Evolutionary conservation across 2,797 vertebrate genomes (phyloP).

Genomic region (Mallotus villosus): DNA sequence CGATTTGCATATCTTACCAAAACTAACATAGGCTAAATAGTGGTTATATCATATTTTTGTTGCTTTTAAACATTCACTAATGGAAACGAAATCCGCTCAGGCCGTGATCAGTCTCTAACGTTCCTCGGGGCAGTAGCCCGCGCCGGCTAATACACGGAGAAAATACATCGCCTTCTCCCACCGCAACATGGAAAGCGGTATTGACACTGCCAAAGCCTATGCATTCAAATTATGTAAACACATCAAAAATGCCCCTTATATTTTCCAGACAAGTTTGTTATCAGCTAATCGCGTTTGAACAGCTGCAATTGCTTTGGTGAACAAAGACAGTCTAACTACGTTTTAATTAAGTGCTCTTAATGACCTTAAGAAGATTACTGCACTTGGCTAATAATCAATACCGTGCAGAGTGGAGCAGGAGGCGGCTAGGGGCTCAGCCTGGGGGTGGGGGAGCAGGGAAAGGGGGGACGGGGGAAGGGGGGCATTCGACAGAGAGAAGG

Average conservation of each 20-base stretch:
- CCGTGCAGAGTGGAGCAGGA: conserved; percentile 72
- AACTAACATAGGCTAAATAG: no score
- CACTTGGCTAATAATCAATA: conserved; percentile 97
- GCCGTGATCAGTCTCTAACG: not conserved
- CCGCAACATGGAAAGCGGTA: conserved; percentile 25
- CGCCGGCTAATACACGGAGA: not conserved
- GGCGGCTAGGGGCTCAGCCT: conserved; percentile 57
- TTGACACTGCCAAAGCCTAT: conserved; percentile 51
- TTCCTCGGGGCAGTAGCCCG: not conserved
- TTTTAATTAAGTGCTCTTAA: conserved; percentile 99
- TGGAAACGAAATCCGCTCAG: no score
- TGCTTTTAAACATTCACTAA: no score
- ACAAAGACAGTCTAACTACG: conserved; percentile 91
- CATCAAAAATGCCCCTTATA: conserved; percentile 56
- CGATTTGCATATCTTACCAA: no score
- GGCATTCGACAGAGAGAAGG: conserved; percentile 4
- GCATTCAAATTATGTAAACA: conserved; percentile 72
- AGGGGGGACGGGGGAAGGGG: conserved; percentile 17
- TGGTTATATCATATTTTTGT: no score
- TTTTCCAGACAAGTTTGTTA: conserved; percentile 78
- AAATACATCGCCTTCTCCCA: not conserved
- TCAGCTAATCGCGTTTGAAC: conserved; percentile 91
- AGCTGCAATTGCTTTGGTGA: conserved; percentile 91
- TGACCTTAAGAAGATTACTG: conserved; percentile 97
- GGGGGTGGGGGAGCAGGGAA: conserved; percentile 52